Conservation (phyloP, 2,113 vertebrate species). For the Scopus umbretta region DNA sequence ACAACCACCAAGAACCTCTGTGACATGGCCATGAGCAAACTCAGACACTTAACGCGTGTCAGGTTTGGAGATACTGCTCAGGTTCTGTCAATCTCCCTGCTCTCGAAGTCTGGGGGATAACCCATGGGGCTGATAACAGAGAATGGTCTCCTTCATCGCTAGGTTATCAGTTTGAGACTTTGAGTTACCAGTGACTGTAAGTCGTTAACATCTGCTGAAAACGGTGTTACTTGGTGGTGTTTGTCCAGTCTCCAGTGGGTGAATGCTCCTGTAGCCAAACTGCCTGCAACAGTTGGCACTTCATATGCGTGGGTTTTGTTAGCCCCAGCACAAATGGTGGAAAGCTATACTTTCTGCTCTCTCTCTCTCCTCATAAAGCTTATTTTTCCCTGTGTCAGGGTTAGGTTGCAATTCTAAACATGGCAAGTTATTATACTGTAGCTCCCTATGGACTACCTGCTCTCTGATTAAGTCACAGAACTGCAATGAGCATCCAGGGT, state of each 20-base stretch:
- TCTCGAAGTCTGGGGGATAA: not conserved
- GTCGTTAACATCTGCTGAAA: not conserved
- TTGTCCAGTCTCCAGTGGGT: not conserved
- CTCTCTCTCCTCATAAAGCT: not conserved
- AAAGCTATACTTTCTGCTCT: not conserved
- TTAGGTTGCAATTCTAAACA: not conserved
- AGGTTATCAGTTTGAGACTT: not conserved
- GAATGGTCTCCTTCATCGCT: not conserved
- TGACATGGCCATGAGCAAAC: not conserved
- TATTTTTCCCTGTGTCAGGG: not conserved
- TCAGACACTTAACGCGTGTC: no score
- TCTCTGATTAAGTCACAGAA: not conserved
- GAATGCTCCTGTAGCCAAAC: not conserved
- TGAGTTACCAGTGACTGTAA: not conserved
- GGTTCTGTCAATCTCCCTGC: no score
- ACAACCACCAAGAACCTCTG: not conserved
- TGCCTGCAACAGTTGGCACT: fast-evolving
- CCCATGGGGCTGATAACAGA: not conserved
- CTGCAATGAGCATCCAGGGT: not conserved
- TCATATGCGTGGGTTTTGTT: not conserved
- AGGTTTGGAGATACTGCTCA: no score
- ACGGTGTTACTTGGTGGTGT: fast-evolving
- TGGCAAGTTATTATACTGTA: not conserved
- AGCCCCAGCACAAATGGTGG: not conserved
- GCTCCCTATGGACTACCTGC: not conserved